Conservation (phyloP, 1,140 invertebrate genomes). For the Pseudomyrmex dendroicus region DNA sequence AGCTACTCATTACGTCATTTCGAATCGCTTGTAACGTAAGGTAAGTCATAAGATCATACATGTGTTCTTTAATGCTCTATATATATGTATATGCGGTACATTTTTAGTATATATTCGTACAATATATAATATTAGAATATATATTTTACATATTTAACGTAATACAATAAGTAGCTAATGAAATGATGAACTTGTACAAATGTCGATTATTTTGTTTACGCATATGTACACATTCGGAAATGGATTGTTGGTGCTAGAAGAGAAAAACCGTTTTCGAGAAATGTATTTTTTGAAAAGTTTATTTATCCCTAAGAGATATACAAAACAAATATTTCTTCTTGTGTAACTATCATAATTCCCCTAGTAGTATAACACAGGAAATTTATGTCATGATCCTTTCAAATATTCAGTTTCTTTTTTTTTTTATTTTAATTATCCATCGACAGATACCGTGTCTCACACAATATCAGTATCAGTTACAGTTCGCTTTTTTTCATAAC, state of each 20-base stretch:
- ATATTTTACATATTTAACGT: too few relatives aligned
- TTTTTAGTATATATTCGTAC: too few relatives aligned
- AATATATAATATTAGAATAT: too few relatives aligned
- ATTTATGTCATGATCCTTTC: conserved; percentile 79
- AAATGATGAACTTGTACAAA: too few relatives aligned
- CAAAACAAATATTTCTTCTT: conserved; percentile 85
- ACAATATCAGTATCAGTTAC: conserved; percentile 77
- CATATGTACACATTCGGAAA: background rate
- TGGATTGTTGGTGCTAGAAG: conserved; percentile 25
- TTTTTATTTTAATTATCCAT: conserved; percentile 78
- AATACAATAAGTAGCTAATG: too few relatives aligned
- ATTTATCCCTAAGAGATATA: conserved; percentile 85
- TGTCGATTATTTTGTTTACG: too few relatives aligned
- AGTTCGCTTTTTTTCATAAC: conserved; percentile 80
- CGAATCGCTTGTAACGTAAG: too few relatives aligned
- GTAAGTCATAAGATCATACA: too few relatives aligned
- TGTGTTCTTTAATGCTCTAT: too few relatives aligned
- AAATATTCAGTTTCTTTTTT: conserved; percentile 43
- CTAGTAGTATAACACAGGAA: conserved; percentile 84
- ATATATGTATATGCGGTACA: too few relatives aligned
- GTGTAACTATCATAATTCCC: conserved; percentile 82
- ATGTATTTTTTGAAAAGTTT: conserved; percentile 84
- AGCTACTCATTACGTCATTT: too few relatives aligned
- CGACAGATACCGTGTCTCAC: conserved; percentile 71
- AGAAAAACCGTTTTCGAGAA: conserved; percentile 37